Conservation (phyloP, 2,797 vertebrate species). For the Percopsis omiscomaycus region DNA sequence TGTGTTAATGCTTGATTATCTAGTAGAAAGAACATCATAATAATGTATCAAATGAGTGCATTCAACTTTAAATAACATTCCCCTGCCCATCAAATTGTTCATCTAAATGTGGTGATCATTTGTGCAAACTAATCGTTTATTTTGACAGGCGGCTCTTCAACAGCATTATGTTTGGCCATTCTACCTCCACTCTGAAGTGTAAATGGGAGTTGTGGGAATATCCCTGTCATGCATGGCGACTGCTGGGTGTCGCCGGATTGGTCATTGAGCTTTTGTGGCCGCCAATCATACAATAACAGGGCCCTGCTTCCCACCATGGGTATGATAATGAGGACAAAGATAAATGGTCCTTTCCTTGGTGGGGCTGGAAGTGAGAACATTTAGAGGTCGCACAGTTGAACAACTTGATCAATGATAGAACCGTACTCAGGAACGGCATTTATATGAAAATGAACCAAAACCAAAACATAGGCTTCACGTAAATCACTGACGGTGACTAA, state of each 20-base stretch:
- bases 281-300: slow-evolving; percentile 70
- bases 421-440: neutral
- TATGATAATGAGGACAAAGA: slow-evolving; percentile 79
- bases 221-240: slow-evolving; percentile 58
- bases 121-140: slow-evolving; percentile 4
- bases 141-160: neutral
- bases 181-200: slow-evolving; percentile 17
- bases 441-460: neutral
- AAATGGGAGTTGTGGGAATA: slow-evolving; percentile 28
- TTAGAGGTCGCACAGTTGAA: slow-evolving; percentile 27
- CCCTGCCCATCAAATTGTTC: too few species aligned
- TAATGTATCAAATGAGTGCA: neutral
- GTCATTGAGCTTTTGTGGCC: slow-evolving; percentile 72
- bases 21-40: slow-evolving; percentile 2
- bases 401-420: slow-evolving; percentile 14
- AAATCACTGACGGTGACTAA: too few species aligned
- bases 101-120: neutral
- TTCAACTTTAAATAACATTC: neutral
- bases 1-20: neutral
- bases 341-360: slow-evolving; percentile 54
- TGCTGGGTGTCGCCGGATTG: slow-evolving; percentile 54
- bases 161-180: neutral
- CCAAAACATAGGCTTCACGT: too few species aligned
- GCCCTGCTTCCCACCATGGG: slow-evolving; percentile 82
- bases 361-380: slow-evolving; percentile 34